Base-by-base conservation (phyloP, 2,113 vertebrate species). In the Atlantisia rogersi region DNA sequence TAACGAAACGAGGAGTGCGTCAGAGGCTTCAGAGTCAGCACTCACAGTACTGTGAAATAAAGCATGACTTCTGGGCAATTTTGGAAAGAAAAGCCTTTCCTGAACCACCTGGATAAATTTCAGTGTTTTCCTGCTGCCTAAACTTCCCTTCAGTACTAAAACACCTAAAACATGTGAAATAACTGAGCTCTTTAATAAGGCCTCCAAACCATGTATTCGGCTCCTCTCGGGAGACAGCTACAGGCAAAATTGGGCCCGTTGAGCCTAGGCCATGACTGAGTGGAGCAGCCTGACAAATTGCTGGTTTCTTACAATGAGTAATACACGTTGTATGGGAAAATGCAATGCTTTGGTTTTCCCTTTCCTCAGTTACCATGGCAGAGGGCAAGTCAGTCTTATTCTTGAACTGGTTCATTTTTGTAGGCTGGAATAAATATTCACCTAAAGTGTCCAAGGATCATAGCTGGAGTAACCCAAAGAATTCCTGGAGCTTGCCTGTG, bases 61-160 rank as follows among this genome's bases (percentile, higher is more conserved):
- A 92, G 64, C 71, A 89, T 68, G 29, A 89, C 35, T 73, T 50
- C 74, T 85, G 73, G 73, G 75, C 93, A 96, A 80, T 39, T n/a
- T 67, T 80, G 65, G 79, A 81, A 93, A 80, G 10, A 67, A 90
- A 92, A 88, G 5, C 65, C 65, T 17, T 77, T 94, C 75, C 86
- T 91, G 70, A 63, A 97, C 92, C 77, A 93, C 65, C 75, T 95
- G 76, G 69, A 70, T 88, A 75, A 88, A 94, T 91, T 63, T 32
- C 53, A 73, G 65, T 19, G 3, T 64, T 93, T 94, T 92, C 67
- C 52, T 80, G 40, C 31, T 81, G n/a, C 59, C 58, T 86, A 78
- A 71, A 78, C 37, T 42, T 58, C 74, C 59, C 56, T 89, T 93
- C 21, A 52, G 77, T 87, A 70, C 55, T 73, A 21, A 80, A 56